Percentiles rank a stretch among this genome's conserved stretches.
Conservation (phyloP, 2,113 vertebrate species). For the Sarotherodon lohbergeri region DNA sequence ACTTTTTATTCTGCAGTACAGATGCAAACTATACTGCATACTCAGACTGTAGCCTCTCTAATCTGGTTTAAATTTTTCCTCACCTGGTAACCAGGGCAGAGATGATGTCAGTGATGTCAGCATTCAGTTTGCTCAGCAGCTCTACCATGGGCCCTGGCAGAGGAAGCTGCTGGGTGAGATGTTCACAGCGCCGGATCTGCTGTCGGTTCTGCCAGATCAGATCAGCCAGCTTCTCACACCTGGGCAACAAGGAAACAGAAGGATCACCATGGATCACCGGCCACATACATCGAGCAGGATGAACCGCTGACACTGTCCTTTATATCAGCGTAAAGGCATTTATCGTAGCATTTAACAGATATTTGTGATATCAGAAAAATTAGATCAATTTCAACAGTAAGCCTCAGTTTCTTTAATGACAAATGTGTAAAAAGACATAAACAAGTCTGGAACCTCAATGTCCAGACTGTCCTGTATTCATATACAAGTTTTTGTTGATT, state of each 20-base stretch:
- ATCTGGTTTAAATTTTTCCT: neutral
- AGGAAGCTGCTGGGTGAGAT: conserved; percentile 90
- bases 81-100: conserved; percentile 94
- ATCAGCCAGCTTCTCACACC: conserved; percentile 95
- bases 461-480: neutral
- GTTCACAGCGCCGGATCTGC: conserved; percentile 89
- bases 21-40: neutral
- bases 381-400: neutral
- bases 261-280: neutral
- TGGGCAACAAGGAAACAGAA: conserved; percentile 19
- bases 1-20: neutral
- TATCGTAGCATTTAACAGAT: neutral
- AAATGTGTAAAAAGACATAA: neutral
- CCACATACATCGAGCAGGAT: neutral
- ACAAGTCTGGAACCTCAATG: neutral
- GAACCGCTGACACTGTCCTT: fast-evolving
- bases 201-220: conserved; percentile 96
- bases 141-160: conserved; percentile 88
- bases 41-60: neutral
- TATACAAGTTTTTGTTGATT: neutral
- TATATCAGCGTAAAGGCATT: neutral
- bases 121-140: conserved; percentile 83
- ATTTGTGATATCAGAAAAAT: neutral
- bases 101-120: conserved; percentile 91
- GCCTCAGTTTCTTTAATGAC: neutral